Evolutionary conservation across 2,888 invertebrate genomes (phyloP).

Genomic region (Harpalus rubripes): DNA sequence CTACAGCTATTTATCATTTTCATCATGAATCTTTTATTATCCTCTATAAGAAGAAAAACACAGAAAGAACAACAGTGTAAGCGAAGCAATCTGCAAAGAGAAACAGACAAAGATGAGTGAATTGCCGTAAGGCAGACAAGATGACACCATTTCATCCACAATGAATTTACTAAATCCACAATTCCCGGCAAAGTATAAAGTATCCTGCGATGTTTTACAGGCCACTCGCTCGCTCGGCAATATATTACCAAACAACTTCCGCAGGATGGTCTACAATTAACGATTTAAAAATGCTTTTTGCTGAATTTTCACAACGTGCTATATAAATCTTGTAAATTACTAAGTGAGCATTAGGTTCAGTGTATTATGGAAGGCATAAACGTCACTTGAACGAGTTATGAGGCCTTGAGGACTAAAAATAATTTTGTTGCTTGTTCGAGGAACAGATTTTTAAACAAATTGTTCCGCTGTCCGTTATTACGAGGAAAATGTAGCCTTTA

Average conservation of each 20-base stretch:
- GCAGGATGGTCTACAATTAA: not conserved
- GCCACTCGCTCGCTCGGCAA: slow-evolving; percentile 1
- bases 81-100: slow-evolving; percentile 36
- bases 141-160: slow-evolving; percentile 37
- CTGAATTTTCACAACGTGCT: slow-evolving; percentile 34
- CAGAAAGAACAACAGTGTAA: not conserved
- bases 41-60: not conserved
- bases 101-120: slow-evolving; percentile 19
- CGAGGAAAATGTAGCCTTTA: not conserved
- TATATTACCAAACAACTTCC: slow-evolving; percentile 37
- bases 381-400: slow-evolving; percentile 32
- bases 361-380: slow-evolving; percentile 32
- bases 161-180: slow-evolving; percentile 23
- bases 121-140: slow-evolving; percentile 30
- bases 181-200: not conserved
- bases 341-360: slow-evolving; percentile 39
- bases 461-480: not conserved
- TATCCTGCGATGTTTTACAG: too few relatives aligned
- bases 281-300: slow-evolving; percentile 44
- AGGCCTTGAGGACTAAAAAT: slow-evolving; percentile 37
- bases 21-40: not conserved
- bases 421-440: slow-evolving; percentile 17
- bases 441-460: slow-evolving; percentile 35
- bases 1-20: not conserved
- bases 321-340: slow-evolving; percentile 27